Conservation (phyloP, 2,797 vertebrate species). For the Anniella stebbinsi region DNA sequence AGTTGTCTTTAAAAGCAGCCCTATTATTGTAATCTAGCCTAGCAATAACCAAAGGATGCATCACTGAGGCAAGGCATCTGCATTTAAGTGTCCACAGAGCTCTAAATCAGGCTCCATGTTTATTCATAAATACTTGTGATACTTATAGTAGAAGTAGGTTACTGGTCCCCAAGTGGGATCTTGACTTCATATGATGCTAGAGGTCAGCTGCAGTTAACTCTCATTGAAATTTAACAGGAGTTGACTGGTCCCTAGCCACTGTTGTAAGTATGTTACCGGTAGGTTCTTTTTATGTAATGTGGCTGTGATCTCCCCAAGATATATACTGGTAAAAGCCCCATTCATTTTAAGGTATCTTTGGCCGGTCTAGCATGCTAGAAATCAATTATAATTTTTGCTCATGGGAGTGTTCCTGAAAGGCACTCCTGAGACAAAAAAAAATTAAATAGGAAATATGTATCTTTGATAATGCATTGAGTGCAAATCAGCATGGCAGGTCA, state of each 20-base stretch:
- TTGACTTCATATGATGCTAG: background rate
- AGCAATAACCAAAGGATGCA: background rate
- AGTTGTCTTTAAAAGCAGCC: background rate
- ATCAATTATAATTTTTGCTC: background rate
- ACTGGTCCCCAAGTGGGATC: background rate
- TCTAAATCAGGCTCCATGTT: background rate
- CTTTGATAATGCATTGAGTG: background rate
- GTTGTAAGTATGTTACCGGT: background rate
- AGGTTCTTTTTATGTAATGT: background rate
- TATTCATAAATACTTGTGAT: background rate
- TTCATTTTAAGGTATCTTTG: background rate
- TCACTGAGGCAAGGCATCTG: background rate
- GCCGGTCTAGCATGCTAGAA: background rate
- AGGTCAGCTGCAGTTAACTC: background rate
- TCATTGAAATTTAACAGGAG: too few relatives aligned
- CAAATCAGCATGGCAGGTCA: background rate
- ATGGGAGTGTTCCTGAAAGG: background rate
- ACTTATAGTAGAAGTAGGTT: background rate
- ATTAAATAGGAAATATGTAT: background rate
- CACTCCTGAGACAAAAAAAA: background rate
- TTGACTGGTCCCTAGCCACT: background rate
- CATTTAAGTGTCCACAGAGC: background rate
- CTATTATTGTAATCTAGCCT: background rate
- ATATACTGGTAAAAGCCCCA: background rate
- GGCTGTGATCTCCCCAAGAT: background rate